Evolutionary conservation across 2,888 invertebrate species (phyloP), one percentile per base, ranked within the genome.

Genomic region (Linnaemya vulpina): DNA sequence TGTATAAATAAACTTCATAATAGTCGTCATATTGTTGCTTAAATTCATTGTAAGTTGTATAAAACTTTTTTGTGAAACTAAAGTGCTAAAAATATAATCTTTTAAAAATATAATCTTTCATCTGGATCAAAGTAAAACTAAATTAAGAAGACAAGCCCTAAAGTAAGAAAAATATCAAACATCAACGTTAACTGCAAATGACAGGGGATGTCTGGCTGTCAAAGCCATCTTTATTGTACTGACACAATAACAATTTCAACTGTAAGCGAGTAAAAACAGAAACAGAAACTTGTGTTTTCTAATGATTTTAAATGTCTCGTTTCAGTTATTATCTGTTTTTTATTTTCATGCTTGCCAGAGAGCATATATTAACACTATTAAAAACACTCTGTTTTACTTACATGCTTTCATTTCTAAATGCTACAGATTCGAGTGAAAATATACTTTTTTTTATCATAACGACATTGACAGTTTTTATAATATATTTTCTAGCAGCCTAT

Each of bases 131-230:
- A n/a, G 0, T 43, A 55, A 73, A 22, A 8, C 10, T 20, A 22
- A 38, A 46, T 30, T 38, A n/a, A 76, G 15, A 43, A 30, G 35
- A 65, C 46, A 40, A 65, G 9, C 10, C 51, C 65, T 38, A 1
- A 67, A 46, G 55, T 46, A 38, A 58, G 53, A 71, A 83, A 58
- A 43, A 62, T 74, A 77, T 81, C 20, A 63, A 73, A 78, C 77
- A 81, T 84, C 58, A 82, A 78, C 70, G 70, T 75, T 71, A 78
- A 85, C 65, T 82, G 85, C 70, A 75, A 82, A 65, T 82, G 81
- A 81, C 68, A 76, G 55, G 22, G 49, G 58, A 76, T 71, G 70
- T 76, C 82, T 71, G 20, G 82, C 76, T 71, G 76, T 82, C 82
- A 58, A 0, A 65, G 40, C 3, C 82, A 71, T 55, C 25, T 75